Evolutionary conservation across 2,113 vertebrate genomes (phyloP).

Genomic region (Dasypus novemcinctus): DNA sequence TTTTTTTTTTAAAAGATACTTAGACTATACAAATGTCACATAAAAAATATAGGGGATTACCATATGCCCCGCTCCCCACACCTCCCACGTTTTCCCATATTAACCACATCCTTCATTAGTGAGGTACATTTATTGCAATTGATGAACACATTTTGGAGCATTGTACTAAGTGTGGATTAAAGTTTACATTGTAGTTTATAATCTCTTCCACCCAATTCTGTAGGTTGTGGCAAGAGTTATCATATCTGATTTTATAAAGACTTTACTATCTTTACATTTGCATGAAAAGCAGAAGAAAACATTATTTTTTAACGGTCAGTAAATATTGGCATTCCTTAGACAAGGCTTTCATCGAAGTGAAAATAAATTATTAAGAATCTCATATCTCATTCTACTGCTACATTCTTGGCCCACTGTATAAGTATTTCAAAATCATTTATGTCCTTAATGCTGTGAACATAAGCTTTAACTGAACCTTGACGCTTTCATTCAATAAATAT

Average conservation of each 20-base stretch:
- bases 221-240: no score
- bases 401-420: background rate
- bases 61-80: no score
- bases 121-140: no score
- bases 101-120: no score
- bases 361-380: constrained; percentile 21
- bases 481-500: background rate
- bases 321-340: background rate
- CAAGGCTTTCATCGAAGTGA: background rate
- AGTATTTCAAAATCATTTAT: constrained; percentile 23
- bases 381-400: constrained; percentile 25
- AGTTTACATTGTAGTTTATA: no score
- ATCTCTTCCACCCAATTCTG: no score
- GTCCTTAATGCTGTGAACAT: background rate
- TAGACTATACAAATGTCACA: no score
- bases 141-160: no score
- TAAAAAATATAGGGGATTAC: no score
- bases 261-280: background rate
- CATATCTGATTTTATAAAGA: constrained; percentile 1
- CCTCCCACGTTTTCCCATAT: no score
- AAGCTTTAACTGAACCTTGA: background rate
- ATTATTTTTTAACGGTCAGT: background rate
- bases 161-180: no score
- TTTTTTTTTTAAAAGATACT: no score
- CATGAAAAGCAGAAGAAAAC: background rate